A percentile compares a stretch with the other conserved stretches of the same genome.
phyloP scores from a whole-genome alignment of 2,113 vertebrate species.

The Eulacestoma nigropectus region DNA sequence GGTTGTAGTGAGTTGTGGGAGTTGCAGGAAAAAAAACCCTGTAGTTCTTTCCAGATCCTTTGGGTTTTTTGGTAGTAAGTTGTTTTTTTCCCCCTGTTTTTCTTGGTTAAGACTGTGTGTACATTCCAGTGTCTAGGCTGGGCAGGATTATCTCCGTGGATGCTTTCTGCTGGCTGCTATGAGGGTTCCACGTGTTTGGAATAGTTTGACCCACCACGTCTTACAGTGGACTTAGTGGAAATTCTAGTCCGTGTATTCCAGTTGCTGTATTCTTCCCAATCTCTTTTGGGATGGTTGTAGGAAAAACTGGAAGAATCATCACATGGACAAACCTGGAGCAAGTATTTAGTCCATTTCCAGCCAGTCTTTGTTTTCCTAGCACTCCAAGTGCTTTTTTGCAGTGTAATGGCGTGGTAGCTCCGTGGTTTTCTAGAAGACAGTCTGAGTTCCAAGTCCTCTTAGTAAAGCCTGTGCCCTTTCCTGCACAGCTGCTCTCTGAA shows the following conservation, averaged over 20 bases:
- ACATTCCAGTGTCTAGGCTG: background rate
- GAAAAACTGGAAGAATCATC: background rate
- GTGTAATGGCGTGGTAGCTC: background rate
- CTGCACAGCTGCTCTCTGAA: background rate
- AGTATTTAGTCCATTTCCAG: background rate
- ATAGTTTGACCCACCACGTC: background rate
- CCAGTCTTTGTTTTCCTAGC: background rate
- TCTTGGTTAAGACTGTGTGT: background rate
- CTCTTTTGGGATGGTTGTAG: background rate
- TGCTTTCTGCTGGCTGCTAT: background rate
- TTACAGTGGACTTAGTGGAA: background rate
- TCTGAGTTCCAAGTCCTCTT: background rate
- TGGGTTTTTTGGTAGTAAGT: background rate
- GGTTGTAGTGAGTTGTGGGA: background rate
- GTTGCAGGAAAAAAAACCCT: background rate
- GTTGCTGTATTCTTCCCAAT: background rate
- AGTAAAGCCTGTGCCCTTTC: background rate
- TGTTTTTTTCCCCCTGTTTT: rapidly evolving
- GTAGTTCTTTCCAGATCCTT: background rate
- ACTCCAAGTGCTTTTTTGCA: background rate
- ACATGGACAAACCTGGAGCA: background rate
- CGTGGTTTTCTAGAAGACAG: background rate
- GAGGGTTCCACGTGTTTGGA: background rate
- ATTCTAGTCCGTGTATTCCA: background rate
- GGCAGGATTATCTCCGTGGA: background rate